A percentile compares a stretch with the other conserved stretches of the same genome.
These are phyloP conservation scores for Hyperoplus lanceolatus DNA, from an alignment of 2,797 vertebrate genomes.

Conservation along the genomic window DNA sequence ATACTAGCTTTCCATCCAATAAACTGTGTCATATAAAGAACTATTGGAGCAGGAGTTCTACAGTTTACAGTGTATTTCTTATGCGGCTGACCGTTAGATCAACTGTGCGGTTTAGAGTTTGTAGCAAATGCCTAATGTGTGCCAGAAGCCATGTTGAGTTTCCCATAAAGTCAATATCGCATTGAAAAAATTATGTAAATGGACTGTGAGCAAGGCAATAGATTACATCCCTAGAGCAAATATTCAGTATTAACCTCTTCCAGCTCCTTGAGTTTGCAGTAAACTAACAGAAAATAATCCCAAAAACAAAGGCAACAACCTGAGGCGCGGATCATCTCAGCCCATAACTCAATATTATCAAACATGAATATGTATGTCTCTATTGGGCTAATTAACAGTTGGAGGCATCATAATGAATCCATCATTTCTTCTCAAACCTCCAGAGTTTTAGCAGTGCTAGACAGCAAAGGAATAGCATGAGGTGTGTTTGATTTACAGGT, in stretches of 20 bases:
- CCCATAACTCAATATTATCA: constrained; percentile 15
- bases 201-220: constrained; percentile 1
- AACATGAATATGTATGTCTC: constrained; percentile 33
- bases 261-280: constrained; percentile 10
- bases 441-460: neutral
- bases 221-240: constrained; percentile 13
- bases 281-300: neutral
- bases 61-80: neutral
- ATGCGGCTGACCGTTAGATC: neutral
- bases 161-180: neutral
- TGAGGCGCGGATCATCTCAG: constrained; percentile 26
- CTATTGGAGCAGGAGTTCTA: neutral
- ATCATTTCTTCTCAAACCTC: neutral
- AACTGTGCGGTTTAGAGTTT: neutral
- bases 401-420: neutral
- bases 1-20: constrained; percentile 23
- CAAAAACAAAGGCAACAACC: constrained; percentile 34
- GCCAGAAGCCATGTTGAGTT: neutral
- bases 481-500: neutral
- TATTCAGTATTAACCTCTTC: constrained; percentile 3
- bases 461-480: neutral
- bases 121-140: neutral
- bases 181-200: constrained; percentile 18
- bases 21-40: constrained; percentile 7
- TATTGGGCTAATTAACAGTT: constrained; percentile 30